Evolutionary conservation across 1,140 invertebrate genomes (phyloP), one percentile per base, ranked within the genome.

Genomic region (Drosophila cardini): DNA sequence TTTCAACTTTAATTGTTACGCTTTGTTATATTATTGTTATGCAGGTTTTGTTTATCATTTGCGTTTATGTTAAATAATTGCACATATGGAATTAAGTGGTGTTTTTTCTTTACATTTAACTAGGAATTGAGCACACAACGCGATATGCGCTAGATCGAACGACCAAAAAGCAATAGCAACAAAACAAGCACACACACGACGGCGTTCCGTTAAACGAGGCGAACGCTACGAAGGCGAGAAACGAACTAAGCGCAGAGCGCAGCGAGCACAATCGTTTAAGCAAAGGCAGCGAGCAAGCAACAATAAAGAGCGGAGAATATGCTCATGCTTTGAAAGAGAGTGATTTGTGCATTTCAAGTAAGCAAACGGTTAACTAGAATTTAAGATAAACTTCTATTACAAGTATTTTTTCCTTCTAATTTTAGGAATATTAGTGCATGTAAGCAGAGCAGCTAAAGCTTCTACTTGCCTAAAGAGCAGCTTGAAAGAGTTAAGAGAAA

Each of bases 131-230:
- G 82, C 80, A 76, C 76, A 79, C 52, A 52, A 50, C 34, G 58
- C 65, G 38, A 53, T 74, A 55, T 69, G 65, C 68, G 63, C 75
- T 87, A 87, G 84, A 87, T 89, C 80, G 79, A 69, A 62, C 84
- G 83, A 86, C 76, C 76, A 79, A 26, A 71, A 62, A 58, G 34
- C 50, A 43, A 60, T 45, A 62, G 48, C 62, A 70, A 73, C 53
- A 82, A 75, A 71, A 43, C 6, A 15, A 34, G 34, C 15, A 73
- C 48, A 43, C 56, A 73, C 48, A 43, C 56, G 36, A 70, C 57
- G 57, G 11, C 50, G 43, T 26, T 32, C 43, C 42, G 60, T 50
- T 72, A 15, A 38, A 30, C 34, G 70, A 72, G 11, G 45, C 57
- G 64, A 58, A 72, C 67, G 36, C 48, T 50, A 18, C 57, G 60